These are phyloP conservation scores for Salmo trutta DNA, from an alignment of 2,797 vertebrate genomes.

Conservation along the genomic window DNA sequence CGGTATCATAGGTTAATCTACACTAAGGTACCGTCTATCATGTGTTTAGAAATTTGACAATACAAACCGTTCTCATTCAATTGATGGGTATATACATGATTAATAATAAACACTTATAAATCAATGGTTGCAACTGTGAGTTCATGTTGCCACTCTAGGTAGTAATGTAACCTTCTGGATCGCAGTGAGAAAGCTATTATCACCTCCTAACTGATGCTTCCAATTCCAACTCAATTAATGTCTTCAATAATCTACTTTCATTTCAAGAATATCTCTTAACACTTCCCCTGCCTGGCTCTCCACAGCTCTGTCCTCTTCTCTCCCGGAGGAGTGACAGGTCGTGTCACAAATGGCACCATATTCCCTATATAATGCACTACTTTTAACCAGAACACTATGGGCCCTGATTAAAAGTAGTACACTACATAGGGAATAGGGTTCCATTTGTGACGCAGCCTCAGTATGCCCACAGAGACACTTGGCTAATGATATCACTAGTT, in stretches of 20 bases:
- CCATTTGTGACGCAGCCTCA: neutral
- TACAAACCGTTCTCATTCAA: neutral
- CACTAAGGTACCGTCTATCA: neutral
- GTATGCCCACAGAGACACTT: neutral
- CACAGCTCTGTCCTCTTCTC: neutral
- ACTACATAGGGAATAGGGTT: neutral
- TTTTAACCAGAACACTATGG: neutral
- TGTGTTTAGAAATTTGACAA: neutral
- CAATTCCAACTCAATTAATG: neutral
- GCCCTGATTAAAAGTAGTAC: neutral
- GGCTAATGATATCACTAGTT: neutral
- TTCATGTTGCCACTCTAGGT: neutral
- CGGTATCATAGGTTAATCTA: neutral
- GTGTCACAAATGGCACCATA: neutral
- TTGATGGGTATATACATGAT: neutral
- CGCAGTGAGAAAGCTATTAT: neutral
- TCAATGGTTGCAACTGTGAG: no score
- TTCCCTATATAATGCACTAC: neutral
- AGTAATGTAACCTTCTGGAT: neutral
- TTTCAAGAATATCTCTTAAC: neutral
- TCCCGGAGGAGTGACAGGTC: neutral
- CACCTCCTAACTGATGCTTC: neutral
- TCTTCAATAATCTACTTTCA: neutral
- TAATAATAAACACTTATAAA: no score
- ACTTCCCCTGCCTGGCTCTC: neutral